Percentiles rank a stretch among this genome's conserved stretches.
phyloP scores from a whole-genome alignment of 2,797 vertebrate species.

The Pantherophis vulpinus region DNA sequence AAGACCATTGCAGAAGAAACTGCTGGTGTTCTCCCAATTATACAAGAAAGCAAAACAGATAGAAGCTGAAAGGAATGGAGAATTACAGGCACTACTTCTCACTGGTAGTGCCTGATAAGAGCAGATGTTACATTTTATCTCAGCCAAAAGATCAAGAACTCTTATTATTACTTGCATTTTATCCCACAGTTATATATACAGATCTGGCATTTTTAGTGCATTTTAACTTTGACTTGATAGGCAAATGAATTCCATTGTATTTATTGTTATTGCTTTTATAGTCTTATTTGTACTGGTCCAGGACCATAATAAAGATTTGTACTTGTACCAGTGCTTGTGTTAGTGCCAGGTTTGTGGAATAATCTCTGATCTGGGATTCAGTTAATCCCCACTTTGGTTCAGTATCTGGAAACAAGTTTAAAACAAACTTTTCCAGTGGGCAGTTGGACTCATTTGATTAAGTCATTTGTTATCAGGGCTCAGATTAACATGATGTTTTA shows the following conservation, averaged over 20 bases:
- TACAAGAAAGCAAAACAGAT: not conserved
- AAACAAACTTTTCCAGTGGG: not conserved
- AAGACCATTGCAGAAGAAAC: not conserved
- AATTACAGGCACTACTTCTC: not conserved
- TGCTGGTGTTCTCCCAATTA: not conserved
- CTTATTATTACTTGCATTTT: not conserved
- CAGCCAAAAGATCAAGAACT: not conserved
- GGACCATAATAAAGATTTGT: not conserved
- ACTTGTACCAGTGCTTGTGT: not conserved
- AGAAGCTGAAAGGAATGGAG: not conserved
- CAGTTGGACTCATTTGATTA: not conserved
- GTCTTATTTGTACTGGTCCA: not conserved
- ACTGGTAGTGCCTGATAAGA: not conserved
- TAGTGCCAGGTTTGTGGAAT: not conserved
- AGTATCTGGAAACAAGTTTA: not conserved
- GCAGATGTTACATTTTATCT: not conserved
- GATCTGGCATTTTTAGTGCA: not conserved
- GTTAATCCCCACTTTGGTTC: not conserved
- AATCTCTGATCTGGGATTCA: not conserved
- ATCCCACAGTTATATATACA: not conserved
- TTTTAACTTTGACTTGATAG: not conserved
- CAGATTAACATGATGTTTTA: not conserved
- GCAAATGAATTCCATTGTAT: not conserved
- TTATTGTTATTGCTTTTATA: not conserved
- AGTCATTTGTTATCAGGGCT: not conserved